Base-by-base conservation (phyloP, 1,140 invertebrate genomes). In the Camponotus pennsylvanicus region DNA sequence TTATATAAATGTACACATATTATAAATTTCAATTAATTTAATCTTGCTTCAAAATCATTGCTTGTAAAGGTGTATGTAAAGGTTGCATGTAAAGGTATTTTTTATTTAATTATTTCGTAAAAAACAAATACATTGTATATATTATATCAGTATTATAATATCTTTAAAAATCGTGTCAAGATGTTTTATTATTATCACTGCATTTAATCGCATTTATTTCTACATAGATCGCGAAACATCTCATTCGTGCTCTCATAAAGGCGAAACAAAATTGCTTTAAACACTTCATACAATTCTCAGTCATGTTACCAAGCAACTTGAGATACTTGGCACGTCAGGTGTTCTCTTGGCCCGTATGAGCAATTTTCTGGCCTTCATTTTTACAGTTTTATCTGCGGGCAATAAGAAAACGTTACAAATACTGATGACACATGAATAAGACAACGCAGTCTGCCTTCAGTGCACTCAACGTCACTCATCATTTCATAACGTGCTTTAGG, bases 211-310 rank as follows among this genome's bases (percentile, higher is more conserved):
- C 42, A 42, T 11, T 79, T 78, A 78, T 78, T 79, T 79, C 61
- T 79, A 79, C 76, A 79, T 79, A 67, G 27, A 67, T 79, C 76
- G 7, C 32, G 61, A 32, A 79, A 45, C 76, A 34, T 32, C 13
- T 52, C 32, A 79, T 32, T 75, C 86, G 37, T 75, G 37, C 49
- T 57, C 34, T 34, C 57, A 69, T 75, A 69, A 75, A 64, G 59
- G 8, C 27, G 79, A 71, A 66, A 61, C 52, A 77, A 88, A 85
- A 64, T 88, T 88, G 59, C 87, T 71, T 37, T 21, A 61, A 85
- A 69, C 49, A 40, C 49, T 75, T 32, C 37, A 42, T 57, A 52
- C 21, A 80, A 63, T n/a, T 61, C 37, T 32, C 45, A 18, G 37
- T 73, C 49, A 7, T 80, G 34, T 86, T 88, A 66, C 84, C 49